phyloP scores from a whole-genome alignment of 2,888 invertebrate species.

The Clepsis dumicolana region DNA sequence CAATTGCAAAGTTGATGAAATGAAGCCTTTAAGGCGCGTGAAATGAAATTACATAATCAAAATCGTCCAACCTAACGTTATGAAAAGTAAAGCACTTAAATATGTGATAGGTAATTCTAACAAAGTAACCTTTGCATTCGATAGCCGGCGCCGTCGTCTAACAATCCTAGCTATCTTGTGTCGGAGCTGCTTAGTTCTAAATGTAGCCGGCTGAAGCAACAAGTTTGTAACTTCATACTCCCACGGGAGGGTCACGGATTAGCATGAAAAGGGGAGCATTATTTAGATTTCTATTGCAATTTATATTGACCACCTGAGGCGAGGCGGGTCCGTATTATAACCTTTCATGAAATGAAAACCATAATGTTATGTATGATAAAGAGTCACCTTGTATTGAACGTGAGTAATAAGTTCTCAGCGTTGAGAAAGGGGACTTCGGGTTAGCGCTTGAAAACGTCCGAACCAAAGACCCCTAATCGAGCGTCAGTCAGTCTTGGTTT shows the following conservation, averaged over 20 bases:
- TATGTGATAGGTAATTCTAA: not conserved
- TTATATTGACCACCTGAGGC: constrained; percentile 8
- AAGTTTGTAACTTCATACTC: not conserved
- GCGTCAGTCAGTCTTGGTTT: too few species aligned
- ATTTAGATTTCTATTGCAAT: constrained; percentile 2
- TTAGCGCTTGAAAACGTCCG: too few species aligned
- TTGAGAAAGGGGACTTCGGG: too few species aligned
- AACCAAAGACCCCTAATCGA: too few species aligned
- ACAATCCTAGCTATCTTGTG: not conserved
- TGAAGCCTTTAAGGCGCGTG: not conserved
- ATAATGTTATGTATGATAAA: not conserved
- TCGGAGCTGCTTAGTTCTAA: not conserved
- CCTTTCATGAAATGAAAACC: not conserved
- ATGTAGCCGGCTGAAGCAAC: not conserved
- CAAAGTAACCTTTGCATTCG: not conserved
- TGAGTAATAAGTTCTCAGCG: too few species aligned
- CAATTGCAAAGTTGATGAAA: too few species aligned
- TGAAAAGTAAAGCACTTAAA: not conserved
- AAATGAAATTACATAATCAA: not conserved
- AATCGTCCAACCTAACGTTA: not conserved
- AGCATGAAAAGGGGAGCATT: not conserved
- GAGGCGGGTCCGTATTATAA: not conserved
- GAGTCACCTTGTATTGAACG: not conserved
- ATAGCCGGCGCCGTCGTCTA: not conserved
- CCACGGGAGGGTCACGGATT: not conserved